Percentiles rank a stretch among this genome's conserved stretches.
Conservation (phyloP, 35 echinoderm and acorn worm genomes). For the Holothuria glaberrima region DNA sequence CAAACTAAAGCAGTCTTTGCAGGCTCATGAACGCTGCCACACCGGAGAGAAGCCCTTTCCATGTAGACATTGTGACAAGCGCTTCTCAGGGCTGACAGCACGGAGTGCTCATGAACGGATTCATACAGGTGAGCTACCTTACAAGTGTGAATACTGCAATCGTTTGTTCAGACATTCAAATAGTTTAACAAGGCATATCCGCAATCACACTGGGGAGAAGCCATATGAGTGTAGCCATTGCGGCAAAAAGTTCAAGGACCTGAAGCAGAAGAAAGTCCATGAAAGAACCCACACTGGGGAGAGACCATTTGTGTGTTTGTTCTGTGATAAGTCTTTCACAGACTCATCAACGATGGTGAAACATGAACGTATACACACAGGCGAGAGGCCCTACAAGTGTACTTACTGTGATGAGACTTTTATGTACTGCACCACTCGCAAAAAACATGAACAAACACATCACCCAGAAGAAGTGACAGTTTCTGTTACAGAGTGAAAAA, state of each 20-base stretch:
- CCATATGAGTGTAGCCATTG: constrained; percentile 34
- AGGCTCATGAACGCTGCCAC: constrained; percentile 37
- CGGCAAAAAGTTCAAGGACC: constrained; percentile 5
- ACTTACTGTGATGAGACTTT: constrained; percentile 44
- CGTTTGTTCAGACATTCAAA: neutral
- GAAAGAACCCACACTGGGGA: constrained; percentile 34
- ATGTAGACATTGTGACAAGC: constrained; percentile 4
- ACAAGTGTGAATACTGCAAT: constrained; percentile 29
- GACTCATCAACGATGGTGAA: constrained; percentile 20
- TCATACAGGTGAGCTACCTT: constrained; percentile 36
- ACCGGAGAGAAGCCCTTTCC: constrained; percentile 37
- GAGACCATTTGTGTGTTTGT: constrained; percentile 48
- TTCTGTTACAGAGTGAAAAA: no score
- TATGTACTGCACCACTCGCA: neutral
- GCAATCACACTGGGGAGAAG: constrained; percentile 11
- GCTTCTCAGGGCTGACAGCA: neutral
- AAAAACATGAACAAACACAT: neutral
- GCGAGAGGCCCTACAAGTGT: constrained; percentile 45
- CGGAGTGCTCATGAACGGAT: neutral
- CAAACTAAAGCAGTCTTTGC: neutral
- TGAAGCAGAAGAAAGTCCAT: constrained; percentile 28
- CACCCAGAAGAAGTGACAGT: neutral
- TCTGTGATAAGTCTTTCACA: constrained; percentile 22
- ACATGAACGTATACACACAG: constrained; percentile 59
- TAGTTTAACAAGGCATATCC: neutral